Percentiles rank a stretch among this genome's conserved stretches.
phyloP scores from a whole-genome alignment of 1,140 invertebrate genomes.

The Platyura marginata region DNA sequence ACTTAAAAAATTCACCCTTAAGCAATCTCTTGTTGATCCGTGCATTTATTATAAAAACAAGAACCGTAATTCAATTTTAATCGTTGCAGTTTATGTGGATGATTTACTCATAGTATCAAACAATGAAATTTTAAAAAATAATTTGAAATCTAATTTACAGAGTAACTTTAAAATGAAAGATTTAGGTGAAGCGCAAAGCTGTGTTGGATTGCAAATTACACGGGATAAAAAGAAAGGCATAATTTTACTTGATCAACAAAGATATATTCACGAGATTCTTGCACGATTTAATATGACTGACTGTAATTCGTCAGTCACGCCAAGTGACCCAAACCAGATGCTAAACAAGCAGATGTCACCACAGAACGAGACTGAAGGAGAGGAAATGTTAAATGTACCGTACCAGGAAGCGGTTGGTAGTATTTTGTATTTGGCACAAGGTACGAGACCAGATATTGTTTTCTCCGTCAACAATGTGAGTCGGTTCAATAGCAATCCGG shows the following conservation, averaged over 20 bases:
- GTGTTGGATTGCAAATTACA: conserved; percentile 16
- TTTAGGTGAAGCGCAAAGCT: conserved; percentile 9
- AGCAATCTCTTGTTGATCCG: conserved; percentile 10
- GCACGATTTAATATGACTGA: conserved; percentile 10
- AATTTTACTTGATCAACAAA: conserved; percentile 15
- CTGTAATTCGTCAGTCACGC: conserved; percentile 11
- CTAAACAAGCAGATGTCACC: conserved; percentile 8
- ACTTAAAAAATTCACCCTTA: conserved; percentile 11
- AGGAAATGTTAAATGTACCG: conserved; percentile 8
- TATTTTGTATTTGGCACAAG: conserved; percentile 18
- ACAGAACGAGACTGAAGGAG: conserved; percentile 6
- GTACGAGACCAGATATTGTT: conserved; percentile 22
- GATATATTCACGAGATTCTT: conserved; percentile 18
- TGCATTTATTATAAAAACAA: conserved; percentile 14
- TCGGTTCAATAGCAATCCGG: conserved; percentile 16
- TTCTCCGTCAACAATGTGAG: conserved; percentile 18
- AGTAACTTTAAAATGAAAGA: conserved; percentile 13
- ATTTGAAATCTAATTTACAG: conserved; percentile 9
- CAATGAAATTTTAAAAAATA: conserved; percentile 5
- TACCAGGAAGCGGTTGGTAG: conserved; percentile 13
- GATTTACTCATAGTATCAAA: conserved; percentile 8
- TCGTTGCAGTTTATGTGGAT: conserved; percentile 2
- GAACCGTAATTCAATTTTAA: background rate
- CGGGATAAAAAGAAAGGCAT: conserved; percentile 7
- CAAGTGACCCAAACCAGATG: conserved; percentile 9